Percentiles rank a stretch among this genome's conserved stretches.
These are phyloP conservation scores for Reticulitermes speratus DNA, from an alignment of 1,140 invertebrate species.

Conservation along the genomic window DNA sequence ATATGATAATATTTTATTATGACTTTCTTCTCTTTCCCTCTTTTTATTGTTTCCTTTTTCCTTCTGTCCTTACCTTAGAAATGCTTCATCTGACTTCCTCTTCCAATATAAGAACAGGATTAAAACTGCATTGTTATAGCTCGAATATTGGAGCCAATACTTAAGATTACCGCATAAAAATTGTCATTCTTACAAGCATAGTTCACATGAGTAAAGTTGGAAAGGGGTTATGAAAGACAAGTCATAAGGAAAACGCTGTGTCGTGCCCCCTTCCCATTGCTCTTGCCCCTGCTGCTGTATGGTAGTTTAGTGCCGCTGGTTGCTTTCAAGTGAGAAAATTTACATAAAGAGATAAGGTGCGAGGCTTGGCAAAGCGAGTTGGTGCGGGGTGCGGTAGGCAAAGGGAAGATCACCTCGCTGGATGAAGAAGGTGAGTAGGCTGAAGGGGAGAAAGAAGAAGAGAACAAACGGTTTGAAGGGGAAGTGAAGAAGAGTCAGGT, in stretches of 20 bases:
- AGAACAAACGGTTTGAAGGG: neutral
- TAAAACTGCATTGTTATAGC: no score
- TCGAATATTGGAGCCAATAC: neutral
- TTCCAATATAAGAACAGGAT: no score
- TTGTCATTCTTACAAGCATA: neutral
- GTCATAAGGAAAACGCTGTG: neutral
- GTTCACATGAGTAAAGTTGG: neutral
- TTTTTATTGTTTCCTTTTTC: no score
- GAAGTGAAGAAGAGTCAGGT: neutral
- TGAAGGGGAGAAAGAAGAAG: neutral
- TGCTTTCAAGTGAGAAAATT: constrained; percentile 23
- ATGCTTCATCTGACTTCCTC: no score
- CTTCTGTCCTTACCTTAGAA: no score
- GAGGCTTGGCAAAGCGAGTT: neutral
- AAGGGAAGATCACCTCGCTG: neutral
- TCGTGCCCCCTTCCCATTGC: neutral
- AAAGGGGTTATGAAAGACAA: neutral
- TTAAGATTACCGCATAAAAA: neutral
- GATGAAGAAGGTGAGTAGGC: neutral
- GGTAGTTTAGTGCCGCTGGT: neutral
- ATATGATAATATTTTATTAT: no score
- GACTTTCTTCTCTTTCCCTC: no score
- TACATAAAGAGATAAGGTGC: constrained; percentile 18
- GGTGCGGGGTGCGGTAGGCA: neutral
- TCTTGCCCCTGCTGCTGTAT: neutral